These are phyloP conservation scores for Platycheirus albimanus DNA, from an alignment of 2,888 invertebrate genomes.

Conservation along the genomic window DNA sequence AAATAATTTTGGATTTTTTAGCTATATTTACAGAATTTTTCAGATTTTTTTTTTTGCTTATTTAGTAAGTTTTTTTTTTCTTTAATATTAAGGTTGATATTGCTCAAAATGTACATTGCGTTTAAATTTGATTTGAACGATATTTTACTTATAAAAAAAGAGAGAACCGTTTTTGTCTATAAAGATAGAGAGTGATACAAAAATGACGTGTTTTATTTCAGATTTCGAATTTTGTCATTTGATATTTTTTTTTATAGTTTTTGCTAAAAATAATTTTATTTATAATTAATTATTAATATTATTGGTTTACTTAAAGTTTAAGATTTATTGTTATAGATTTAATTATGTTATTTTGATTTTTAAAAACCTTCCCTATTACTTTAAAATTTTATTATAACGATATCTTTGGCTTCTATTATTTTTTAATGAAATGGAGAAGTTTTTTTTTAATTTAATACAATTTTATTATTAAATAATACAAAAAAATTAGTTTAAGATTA, in stretches of 20 bases:
- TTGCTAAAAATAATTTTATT: constrained; percentile 10
- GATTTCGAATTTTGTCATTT: constrained; percentile 14
- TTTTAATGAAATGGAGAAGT: constrained; percentile 42
- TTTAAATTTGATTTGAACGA: constrained; percentile 64
- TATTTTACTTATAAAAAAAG: constrained; percentile 11
- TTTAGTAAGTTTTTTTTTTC: constrained; percentile 1
- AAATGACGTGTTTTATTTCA: constrained; percentile 4
- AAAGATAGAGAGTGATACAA: constrained; percentile 25
- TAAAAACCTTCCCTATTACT: constrained; percentile 44
- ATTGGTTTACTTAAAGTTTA: constrained; percentile 58
- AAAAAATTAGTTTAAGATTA: constrained; percentile 21
- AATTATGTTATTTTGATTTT: constrained; percentile 16
- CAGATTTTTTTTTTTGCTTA: neutral
- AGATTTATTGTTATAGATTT: constrained; percentile 41
- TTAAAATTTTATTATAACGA: constrained; percentile 48
- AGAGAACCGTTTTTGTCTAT: constrained; percentile 6
- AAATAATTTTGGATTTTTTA: constrained; percentile 11
- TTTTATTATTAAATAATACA: constrained; percentile 37
- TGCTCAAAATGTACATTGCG: constrained; percentile 58
- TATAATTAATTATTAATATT: constrained; percentile 42
- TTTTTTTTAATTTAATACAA: constrained; percentile 32
- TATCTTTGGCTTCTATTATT: constrained; percentile 63
- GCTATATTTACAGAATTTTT: constrained; percentile 52
- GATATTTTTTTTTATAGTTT: constrained; percentile 16
- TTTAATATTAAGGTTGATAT: constrained; percentile 43